phyloP scores from a whole-genome alignment of 2,888 invertebrate genomes.

The Lutraria lutraria region DNA sequence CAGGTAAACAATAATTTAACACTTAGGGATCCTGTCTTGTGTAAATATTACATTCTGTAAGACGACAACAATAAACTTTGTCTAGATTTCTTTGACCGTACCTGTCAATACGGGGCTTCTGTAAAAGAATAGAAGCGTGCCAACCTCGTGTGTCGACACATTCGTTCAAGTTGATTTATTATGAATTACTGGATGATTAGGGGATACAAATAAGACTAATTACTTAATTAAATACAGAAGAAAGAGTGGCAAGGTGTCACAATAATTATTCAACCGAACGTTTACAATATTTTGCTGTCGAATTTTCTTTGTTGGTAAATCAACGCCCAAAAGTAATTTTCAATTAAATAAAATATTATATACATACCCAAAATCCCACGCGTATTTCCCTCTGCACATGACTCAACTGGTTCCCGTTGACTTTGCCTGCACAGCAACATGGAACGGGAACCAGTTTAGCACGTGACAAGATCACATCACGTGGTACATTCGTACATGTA shows the following conservation, averaged over 20 bases:
- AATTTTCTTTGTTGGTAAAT: not conserved
- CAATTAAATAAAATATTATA: too few relatives aligned
- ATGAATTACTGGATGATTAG: conserved; percentile 1
- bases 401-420: too few relatives aligned
- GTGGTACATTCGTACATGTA: too few relatives aligned
- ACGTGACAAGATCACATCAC: too few relatives aligned
- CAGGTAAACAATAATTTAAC: conserved; percentile 33
- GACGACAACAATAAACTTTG: conserved; percentile 18
- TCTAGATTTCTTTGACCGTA: not conserved
- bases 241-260: conserved; percentile 5
- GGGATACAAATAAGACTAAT: not conserved
- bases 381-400: too few relatives aligned
- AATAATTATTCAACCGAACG: not conserved
- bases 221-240: not conserved
- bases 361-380: too few relatives aligned
- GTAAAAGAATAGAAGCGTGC: conserved; percentile 10
- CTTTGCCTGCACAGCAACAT: too few relatives aligned
- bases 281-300: not conserved
- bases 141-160: not conserved
- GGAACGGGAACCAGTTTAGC: too few relatives aligned
- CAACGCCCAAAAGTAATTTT: not conserved
- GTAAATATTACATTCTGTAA: conserved; percentile 13
- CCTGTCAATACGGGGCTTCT: not conserved
- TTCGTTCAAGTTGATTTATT: not conserved
- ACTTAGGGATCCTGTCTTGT: conserved; percentile 19